phyloP scores from a whole-genome alignment of 1,140 invertebrate genomes.

The Brachionus calyciflorus region DNA sequence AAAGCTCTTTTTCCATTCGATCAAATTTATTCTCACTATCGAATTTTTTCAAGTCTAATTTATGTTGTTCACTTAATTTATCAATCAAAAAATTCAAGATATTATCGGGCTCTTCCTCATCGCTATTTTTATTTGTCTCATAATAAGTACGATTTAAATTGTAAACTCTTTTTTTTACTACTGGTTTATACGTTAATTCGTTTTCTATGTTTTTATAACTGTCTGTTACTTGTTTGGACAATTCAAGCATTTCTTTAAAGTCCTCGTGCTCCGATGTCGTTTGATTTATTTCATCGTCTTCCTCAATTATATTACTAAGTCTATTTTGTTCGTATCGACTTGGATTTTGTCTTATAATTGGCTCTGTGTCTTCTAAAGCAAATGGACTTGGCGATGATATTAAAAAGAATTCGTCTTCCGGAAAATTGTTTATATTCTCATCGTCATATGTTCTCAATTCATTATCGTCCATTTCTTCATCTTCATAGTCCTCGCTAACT shows the following conservation, averaged over 20 bases:
- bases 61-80: slow-evolving; percentile 27
- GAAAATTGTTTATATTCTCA: not conserved
- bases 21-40: not conserved
- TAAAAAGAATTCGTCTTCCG: slow-evolving; percentile 39
- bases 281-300: slow-evolving; percentile 2
- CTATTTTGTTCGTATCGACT: not conserved
- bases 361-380: not conserved
- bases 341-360: not conserved
- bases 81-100: slow-evolving; percentile 30
- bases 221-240: slow-evolving; percentile 1
- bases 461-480: slow-evolving; percentile 16
- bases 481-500: slow-evolving; percentile 23
- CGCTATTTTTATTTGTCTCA: not conserved
- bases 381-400: not conserved
- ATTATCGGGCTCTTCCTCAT: slow-evolving; percentile 18
- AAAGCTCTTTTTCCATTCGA: not conserved
- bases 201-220: slow-evolving; percentile 23
- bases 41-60: not conserved
- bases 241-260: slow-evolving; percentile 19
- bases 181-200: slow-evolving; percentile 11
- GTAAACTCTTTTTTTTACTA: slow-evolving; percentile 31
- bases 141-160: slow-evolving; percentile 23
- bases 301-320: slow-evolving; percentile 44
- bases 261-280: slow-evolving; percentile 17
- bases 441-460: slow-evolving; percentile 31